A percentile compares a stretch with the other conserved stretches of the same genome.
These are phyloP conservation scores for Pteropus rufus DNA, from an alignment of 2,797 vertebrate genomes.

Conservation along the genomic window DNA sequence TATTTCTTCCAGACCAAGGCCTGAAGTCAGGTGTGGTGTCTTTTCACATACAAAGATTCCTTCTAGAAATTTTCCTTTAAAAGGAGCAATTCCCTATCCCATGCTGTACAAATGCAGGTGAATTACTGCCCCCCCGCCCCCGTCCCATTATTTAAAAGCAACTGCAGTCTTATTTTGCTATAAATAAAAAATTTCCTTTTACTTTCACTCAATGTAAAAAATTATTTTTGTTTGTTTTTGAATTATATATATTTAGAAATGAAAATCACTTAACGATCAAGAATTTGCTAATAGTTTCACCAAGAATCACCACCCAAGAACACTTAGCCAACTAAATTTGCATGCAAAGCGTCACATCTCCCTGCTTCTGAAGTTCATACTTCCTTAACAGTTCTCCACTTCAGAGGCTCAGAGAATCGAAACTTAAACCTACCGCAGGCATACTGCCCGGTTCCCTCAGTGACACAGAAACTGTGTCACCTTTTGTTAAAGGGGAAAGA, in stretches of 20 bases:
- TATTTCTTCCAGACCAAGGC: not conserved
- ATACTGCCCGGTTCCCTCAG: not conserved
- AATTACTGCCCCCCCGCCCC: not conserved
- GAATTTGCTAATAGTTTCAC: slow-evolving; percentile 3
- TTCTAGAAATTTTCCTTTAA: not conserved
- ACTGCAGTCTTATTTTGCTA: not conserved
- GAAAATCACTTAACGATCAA: not conserved
- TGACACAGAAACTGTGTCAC: slow-evolving; percentile 9
- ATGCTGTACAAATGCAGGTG: not conserved
- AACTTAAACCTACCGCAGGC: not conserved
- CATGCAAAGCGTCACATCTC: slow-evolving; percentile 24
- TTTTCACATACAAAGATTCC: not conserved
- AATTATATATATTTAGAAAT: not conserved
- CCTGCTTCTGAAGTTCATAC: slow-evolving; percentile 41
- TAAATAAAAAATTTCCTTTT: not conserved
- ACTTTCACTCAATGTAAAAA: not conserved
- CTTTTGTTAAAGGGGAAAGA: not conserved
- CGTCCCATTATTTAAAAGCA: not conserved
- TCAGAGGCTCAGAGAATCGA: not conserved
- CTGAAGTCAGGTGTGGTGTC: not conserved
- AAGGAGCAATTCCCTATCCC: not conserved
- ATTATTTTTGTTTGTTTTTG: not conserved
- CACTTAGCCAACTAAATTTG: not conserved
- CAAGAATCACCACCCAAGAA: not conserved
- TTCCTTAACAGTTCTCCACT: not conserved